Percentiles rank a stretch among this genome's conserved stretches.
These are phyloP conservation scores for Osmerus eperlanus DNA, from an alignment of 2,113 vertebrate genomes.

Conservation along the genomic window DNA sequence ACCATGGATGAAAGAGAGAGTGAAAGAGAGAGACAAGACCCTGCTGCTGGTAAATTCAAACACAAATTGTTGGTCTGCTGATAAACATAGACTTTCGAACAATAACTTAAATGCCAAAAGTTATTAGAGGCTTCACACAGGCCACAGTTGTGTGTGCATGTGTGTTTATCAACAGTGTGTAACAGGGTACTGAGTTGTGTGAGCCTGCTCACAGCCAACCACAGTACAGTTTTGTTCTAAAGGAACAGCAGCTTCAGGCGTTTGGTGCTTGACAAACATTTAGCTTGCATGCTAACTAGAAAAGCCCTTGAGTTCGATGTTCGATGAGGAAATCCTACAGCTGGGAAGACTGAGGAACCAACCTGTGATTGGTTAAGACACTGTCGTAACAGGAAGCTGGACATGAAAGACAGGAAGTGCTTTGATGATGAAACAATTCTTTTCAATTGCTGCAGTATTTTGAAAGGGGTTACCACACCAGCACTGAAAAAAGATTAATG, in stretches of 20 bases:
- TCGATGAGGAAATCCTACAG: background rate
- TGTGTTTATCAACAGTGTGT: background rate
- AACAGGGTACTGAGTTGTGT: constrained; percentile 11
- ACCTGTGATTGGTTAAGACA: constrained; percentile 45
- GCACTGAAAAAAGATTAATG: background rate
- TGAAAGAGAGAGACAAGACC: background rate
- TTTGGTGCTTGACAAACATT: constrained; percentile 17
- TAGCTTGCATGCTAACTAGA: constrained; percentile 14
- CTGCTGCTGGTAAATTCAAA: constrained; percentile 20
- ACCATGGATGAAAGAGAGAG: constrained; percentile 12
- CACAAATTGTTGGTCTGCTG: background rate
- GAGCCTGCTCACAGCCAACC: constrained; percentile 54
- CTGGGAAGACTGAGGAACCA: background rate
- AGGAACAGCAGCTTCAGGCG: constrained; percentile 18
- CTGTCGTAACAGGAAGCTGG: constrained; percentile 13
- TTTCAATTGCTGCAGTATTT: background rate
- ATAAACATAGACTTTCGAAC: background rate
- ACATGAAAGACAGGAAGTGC: constrained; percentile 1
- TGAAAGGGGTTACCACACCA: background rate
- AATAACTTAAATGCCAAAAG: too few species aligned
- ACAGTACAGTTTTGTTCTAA: constrained; percentile 18
- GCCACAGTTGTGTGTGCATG: background rate
- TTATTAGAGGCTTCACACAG: too few species aligned
- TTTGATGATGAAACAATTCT: background rate
- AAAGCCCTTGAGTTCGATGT: constrained; percentile 42